Base-by-base conservation (phyloP, 1,140 invertebrate species). In the Phenacoccus solenopsis region DNA sequence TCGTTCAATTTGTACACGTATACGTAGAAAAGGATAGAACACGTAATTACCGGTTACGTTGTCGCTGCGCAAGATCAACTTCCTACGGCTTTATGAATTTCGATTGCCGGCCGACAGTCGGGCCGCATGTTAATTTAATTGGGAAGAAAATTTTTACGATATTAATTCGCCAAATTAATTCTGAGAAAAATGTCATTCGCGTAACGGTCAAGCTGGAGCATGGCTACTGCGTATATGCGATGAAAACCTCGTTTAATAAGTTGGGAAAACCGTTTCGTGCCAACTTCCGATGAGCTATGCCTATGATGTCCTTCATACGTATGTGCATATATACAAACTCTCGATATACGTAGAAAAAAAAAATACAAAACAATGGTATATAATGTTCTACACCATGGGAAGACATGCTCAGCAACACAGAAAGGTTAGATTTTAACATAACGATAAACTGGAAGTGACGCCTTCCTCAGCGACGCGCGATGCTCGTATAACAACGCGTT, bases 1-100 rank as follows among this genome's bases (percentile, higher is more conserved):
- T 20, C 20, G 59, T 16, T 24, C 5, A 5, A n/a, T 59, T 9
- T n/a, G 56, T 20, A 16, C 56, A n/a, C 21, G 2, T 20, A 10
- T 20, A 27, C 25, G 25, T 16, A 64, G 12, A 24, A 20, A 64
- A 25, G 59, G 25, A 64, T 24, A 24, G 21, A 64, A 64, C 20
- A 27, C 7, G 22, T 64, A 64, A 64, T 64, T 64, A 64, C 59
- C 12, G 20, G 59, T 64, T 64, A 24, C 5, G 13, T 25, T 27
- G 59, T 27, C 21, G 59, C 59, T 64, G 16, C 38, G 38, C 38
- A 4, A 49, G 38, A 49, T 49, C 38, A 49, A 64, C 59, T 64
- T 64, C 59, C 59, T 64, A 64, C 59, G 59, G 59, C 59, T 64
- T 27, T 5, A n/a, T 49, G 20, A 49, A 49, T 49, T 49, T 32